phyloP scores from a whole-genome alignment of 2,888 invertebrate genomes.

The Allygus modestus region DNA sequence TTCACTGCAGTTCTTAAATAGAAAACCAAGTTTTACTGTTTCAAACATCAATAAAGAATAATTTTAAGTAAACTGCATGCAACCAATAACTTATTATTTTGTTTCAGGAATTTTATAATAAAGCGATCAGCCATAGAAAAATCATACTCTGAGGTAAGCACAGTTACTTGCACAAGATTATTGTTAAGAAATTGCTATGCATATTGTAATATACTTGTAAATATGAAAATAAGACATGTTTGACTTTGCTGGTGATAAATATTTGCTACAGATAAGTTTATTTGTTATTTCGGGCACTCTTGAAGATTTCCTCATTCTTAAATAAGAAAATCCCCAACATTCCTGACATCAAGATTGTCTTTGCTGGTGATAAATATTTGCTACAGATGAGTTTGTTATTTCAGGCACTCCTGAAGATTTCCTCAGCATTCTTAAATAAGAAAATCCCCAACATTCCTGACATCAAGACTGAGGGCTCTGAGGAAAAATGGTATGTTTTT shows the following conservation, averaged over 20 bases:
- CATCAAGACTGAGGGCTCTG: conserved; percentile 91
- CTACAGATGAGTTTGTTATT: conserved; percentile 70
- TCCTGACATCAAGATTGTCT: conserved; percentile 92
- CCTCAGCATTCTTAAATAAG: conserved; percentile 94
- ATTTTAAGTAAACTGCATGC: background rate
- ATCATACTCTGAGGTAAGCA: conserved; percentile 92
- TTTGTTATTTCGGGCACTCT: conserved; percentile 82
- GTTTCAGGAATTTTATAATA: conserved; percentile 87
- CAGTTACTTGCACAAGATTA: background rate
- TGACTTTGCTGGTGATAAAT: too few species aligned
- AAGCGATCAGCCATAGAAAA: conserved; percentile 96
- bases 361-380: too few species aligned
- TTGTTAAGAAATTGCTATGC: too few species aligned
- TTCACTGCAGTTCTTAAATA: too few species aligned
- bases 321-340: conserved; percentile 97
- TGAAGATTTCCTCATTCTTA: conserved; percentile 94
- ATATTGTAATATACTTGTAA: too few species aligned
- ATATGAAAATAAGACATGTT: too few species aligned
- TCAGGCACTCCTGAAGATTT: conserved; percentile 92
- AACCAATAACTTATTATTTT: conserved; percentile 54
- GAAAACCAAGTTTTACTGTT: too few species aligned
- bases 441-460: conserved; percentile 96
- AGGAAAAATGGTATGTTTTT: conserved; percentile 87
- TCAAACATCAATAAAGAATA: background rate
- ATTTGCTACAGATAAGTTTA: background rate